Evolutionary conservation across 2,113 vertebrate genomes (phyloP), one percentile per base, ranked within the genome.

Genomic region (Lepus europaeus): DNA sequence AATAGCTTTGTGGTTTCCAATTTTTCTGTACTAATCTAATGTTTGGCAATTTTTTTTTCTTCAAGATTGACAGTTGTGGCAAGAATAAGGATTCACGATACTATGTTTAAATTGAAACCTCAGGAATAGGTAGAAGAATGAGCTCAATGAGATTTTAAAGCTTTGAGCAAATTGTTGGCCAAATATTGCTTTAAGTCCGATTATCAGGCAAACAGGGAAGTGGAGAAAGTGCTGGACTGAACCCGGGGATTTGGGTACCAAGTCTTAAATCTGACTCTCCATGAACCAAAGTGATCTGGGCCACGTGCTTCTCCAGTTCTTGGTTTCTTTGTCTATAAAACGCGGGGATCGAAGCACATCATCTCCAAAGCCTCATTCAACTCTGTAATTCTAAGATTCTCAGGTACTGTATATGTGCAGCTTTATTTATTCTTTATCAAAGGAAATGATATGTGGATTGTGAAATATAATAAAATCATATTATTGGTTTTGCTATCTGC

Each of bases 41-140:
- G 86, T n/a, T 56, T 36, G 90, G 53, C 4, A 39, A 64, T 59
- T 17, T 29, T 74, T 74, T 89, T 17, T 29, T 74, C 87, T 89
- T 69, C 45, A 59, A 69, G 61, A 86, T 78, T 80, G 77, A 64
- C 14, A 61, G 36, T 36, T 79, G 10, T 72, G 45, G 56, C 19
- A 61, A 94, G 23, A 94, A 76, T 33, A 87, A 94, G 45, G n/a
- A 22, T 90, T 90, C 66, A 69, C 68, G 77, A 59, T 78, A 56
- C 86, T 68, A 85, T 51, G 17, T 64, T 93, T 85, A 82, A 74
- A 74, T 49, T 68, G 64, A 51, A 89, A 91, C 27, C 78, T 14
- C 5, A 92, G 86, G 29, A 90, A 73, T 19, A 92, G n/a, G 49
- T 29, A 68, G 72, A 78, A 86, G 59, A 92, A 63, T 72, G 49